Evolutionary conservation across 2,888 invertebrate genomes (phyloP).

Genomic region (Ectemnius continuus): DNA sequence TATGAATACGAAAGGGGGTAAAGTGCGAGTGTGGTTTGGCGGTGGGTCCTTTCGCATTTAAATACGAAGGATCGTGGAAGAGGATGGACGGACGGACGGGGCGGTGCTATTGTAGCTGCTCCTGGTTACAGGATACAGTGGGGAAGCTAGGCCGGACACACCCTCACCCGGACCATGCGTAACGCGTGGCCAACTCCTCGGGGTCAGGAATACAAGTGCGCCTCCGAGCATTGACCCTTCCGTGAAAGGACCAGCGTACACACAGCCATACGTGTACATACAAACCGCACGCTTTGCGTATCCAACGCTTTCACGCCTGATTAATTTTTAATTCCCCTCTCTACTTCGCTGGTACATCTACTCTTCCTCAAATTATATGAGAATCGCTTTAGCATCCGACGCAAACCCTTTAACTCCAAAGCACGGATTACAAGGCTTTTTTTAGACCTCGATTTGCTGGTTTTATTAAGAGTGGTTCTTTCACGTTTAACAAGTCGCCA

Average conservation of each 20-base stretch:
- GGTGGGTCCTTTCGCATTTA: neutral
- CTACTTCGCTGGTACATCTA: neutral
- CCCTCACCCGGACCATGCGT: conserved; percentile 22
- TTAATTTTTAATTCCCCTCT: conserved; percentile 41
- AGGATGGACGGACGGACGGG: too few relatives aligned
- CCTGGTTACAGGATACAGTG: neutral
- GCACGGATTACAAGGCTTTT: too few relatives aligned
- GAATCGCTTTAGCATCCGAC: neutral
- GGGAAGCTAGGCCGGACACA: neutral
- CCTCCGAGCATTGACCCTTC: conserved; percentile 56
- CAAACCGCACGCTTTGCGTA: conserved; percentile 31
- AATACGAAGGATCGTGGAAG: neutral
- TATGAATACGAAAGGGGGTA: too few relatives aligned
- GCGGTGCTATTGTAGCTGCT: too few relatives aligned
- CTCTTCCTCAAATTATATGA: neutral
- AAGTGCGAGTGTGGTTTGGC: too few relatives aligned
- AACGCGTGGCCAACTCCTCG: conserved; percentile 29
- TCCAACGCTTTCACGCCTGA: conserved; percentile 39
- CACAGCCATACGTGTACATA: conserved; percentile 12
- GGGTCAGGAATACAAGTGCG: conserved; percentile 49
- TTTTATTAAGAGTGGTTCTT: too few relatives aligned
- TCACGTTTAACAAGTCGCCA: too few relatives aligned
- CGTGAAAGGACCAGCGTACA: conserved; percentile 39
- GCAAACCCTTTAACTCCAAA: too few relatives aligned
- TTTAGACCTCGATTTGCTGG: too few relatives aligned